Evolutionary conservation across 1,140 invertebrate genomes (phyloP), one percentile per base, ranked within the genome.

Genomic region (Akabosia matsudoensis): DNA sequence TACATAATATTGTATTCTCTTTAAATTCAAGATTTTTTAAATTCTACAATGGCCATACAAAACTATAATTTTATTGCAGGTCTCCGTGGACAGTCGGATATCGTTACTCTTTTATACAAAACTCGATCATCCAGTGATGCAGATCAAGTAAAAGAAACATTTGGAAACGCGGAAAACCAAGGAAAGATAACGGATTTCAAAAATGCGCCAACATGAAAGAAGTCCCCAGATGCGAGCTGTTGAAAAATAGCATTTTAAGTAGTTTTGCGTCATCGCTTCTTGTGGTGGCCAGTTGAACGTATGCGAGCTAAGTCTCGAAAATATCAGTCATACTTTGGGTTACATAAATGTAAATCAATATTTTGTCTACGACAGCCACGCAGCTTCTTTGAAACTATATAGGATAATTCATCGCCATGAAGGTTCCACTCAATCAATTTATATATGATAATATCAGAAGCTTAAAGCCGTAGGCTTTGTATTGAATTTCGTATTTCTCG

Each of bases 161-260:
- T 83, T 71, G 85, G 84, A 4, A 83, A 82, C 76, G 82, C 82
- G 51, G 82, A 83, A 33, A 82, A 85, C 73, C 79, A 79, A 52
- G 82, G 83, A 24, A 84, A 85, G 79, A 80, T 83, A n/a, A 83
- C 84, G 30, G 82, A 85, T 75, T 78, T 85, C 7, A 78, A 79
- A 70, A 76, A 37, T 33, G 33, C 71, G 22, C 18, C 70, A 72
- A n/a, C 37, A 45, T 45, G n/a, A 45, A 18, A 10, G 37, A 45
- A 45, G 37, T 45, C 18, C n/a, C n/a, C n/a, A n/a, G n/a, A 45
- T 7, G 37, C 7, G 37, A 45, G 7, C 18, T 10, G 37, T 45
- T 45, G 37, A 18, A 10, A 45, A 18, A 7, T 45, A 45, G 18
- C 7, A 45, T 45, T 45, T 7, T 45, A 45, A n/a, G n/a, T n/a